phyloP scores from a whole-genome alignment of 2,113 vertebrate genomes.

The Pantherophis guttatus region DNA sequence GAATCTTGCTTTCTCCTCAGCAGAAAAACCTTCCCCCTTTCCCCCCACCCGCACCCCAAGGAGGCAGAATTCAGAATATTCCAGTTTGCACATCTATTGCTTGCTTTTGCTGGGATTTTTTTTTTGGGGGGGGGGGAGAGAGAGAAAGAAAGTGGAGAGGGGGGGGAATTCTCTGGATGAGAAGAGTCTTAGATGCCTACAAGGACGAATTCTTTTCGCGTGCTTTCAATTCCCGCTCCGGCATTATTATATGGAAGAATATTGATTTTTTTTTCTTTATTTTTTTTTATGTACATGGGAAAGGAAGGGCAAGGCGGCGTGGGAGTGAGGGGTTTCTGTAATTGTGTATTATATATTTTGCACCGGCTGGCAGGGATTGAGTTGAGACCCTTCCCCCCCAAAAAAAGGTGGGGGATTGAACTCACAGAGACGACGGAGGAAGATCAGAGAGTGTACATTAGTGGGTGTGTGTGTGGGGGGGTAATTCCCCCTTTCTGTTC shows the following conservation, averaged over 20 bases:
- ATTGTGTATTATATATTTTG: slow-evolving; percentile 80
- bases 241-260: slow-evolving; percentile 83
- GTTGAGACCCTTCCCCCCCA: slow-evolving; percentile 61
- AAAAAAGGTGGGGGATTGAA: slow-evolving; percentile 29
- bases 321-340: slow-evolving; percentile 46
- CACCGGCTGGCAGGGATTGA: slow-evolving; percentile 60
- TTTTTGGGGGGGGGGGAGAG: no score
- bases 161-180: slow-evolving; percentile 51
- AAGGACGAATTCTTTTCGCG: slow-evolving; percentile 83
- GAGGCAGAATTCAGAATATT: background rate
- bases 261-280: slow-evolving; percentile 76
- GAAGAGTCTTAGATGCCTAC: slow-evolving; percentile 68
- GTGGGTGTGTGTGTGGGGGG: background rate
- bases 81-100: slow-evolving; percentile 30
- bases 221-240: slow-evolving; percentile 71
- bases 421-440: slow-evolving; percentile 40
- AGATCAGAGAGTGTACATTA: slow-evolving; percentile 49
- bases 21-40: background rate
- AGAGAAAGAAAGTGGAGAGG: no score
- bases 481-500: slow-evolving; percentile 23
- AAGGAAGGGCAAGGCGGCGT: background rate
- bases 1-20: background rate
- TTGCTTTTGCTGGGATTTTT: slow-evolving; percentile 26
- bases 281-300: slow-evolving; percentile 73
- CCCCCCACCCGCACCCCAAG: background rate